These are phyloP conservation scores for Halcyon chelicuti DNA, from an alignment of 2,797 vertebrate genomes.

Conservation along the genomic window DNA sequence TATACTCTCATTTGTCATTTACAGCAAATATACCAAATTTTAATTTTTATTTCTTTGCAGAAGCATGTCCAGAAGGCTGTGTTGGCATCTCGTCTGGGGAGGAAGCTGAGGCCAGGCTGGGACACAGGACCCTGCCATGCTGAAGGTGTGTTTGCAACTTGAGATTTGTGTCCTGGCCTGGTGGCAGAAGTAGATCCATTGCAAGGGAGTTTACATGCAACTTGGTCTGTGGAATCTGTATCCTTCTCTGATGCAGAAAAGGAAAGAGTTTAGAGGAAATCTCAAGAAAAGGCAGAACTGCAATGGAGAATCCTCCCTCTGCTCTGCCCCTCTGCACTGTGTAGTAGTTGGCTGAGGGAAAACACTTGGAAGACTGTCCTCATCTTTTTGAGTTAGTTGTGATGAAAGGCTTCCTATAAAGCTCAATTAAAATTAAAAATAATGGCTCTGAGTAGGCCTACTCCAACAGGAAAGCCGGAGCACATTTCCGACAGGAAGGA, in stretches of 20 bases:
- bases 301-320: background rate
- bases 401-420: background rate
- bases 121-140: background rate
- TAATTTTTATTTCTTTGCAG: slow-evolving; percentile 12
- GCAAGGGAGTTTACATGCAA: background rate
- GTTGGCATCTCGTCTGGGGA: background rate
- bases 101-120: background rate
- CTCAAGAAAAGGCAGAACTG: background rate
- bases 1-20: slow-evolving; percentile 32
- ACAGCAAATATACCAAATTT: slow-evolving; percentile 28
- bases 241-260: background rate
- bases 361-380: background rate
- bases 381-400: background rate
- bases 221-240: background rate
- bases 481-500: background rate
- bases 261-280: background rate
- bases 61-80: background rate
- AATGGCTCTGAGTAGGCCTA: background rate
- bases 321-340: background rate
- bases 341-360: background rate
- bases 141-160: background rate
- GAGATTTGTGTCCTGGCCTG: background rate
- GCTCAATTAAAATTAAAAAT: background rate
- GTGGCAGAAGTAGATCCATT: background rate
- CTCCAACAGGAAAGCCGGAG: background rate